Base-by-base conservation (phyloP, 1,140 invertebrate genomes). In the Drosophila pseudoobscura region DNA sequence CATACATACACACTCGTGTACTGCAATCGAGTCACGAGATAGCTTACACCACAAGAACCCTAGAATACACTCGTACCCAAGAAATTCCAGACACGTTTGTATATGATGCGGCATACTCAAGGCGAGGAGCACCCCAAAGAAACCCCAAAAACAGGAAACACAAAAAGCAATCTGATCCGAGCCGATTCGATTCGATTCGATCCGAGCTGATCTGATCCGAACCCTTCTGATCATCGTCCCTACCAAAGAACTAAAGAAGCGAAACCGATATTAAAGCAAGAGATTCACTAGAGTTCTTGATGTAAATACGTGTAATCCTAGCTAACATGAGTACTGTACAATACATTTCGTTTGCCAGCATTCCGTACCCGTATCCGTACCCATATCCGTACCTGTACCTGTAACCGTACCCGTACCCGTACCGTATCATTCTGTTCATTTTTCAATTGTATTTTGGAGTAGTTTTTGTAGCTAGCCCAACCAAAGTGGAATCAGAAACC, bases 21-120 rank as follows among this genome's bases (percentile, higher is more conserved):
- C 74, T 80, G 73, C 63, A 74, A 64, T 65, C 59, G 70, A 64
- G 75, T 50, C 66, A 68, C 58, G 57, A 60, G 56, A 43, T 59
- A 51, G 45, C 59, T 43, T 53, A 66, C 53, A 57, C 9, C 64
- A 47, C 50, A 50, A 35, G 47, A 56, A 52, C 24, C 60, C 39
- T 50, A 64, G 50, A 71, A 74, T 44, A 56, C 5, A 8, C 29
- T 31, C 29, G 29, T 41, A 65, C 57, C 61, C 56, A 50, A 56
- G 39, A 55, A 54, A 51, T 65, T 52, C 58, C 35, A 35, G 64
- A 20, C 9, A 58, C 50, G 63, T 59, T 78, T 78, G 69, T 71
- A 72, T 71, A 74, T 59, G 56, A 73, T 57, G 15, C 51, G 39
- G 49, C 31, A 35, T 3, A 35, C 31, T 44, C 22, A 44, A 22